Evolutionary conservation across 2,797 vertebrate species (phyloP).

Genomic region (Sebastolobus altivelis): DNA sequence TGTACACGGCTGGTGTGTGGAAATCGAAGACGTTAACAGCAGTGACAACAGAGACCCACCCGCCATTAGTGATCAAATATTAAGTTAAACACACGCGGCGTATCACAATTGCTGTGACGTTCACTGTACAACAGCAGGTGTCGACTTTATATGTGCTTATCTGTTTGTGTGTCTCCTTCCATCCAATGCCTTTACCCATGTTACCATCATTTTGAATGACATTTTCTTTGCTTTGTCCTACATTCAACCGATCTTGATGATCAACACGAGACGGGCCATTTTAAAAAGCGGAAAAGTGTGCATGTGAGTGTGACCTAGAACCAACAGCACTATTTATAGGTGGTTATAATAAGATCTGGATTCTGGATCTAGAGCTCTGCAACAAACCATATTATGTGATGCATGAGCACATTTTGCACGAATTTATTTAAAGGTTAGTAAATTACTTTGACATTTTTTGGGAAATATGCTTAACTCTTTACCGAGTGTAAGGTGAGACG

Average conservation of each 20-base stretch:
- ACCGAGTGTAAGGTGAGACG: background rate
- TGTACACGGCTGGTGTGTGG: background rate
- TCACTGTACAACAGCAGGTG: background rate
- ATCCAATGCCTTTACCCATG: background rate
- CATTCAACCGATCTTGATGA: slow-evolving; percentile 57
- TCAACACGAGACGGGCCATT: slow-evolving; percentile 56
- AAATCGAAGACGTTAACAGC: background rate
- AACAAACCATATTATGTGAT: slow-evolving; percentile 29
- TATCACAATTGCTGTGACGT: background rate
- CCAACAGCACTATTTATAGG: slow-evolving; percentile 83
- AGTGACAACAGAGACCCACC: background rate
- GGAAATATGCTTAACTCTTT: background rate
- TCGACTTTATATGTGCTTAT: background rate
- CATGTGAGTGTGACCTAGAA: slow-evolving; percentile 84
- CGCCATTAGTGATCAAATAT: background rate
- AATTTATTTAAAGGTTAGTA: background rate
- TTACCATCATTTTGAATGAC: background rate
- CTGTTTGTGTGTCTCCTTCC: background rate
- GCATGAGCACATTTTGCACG: background rate
- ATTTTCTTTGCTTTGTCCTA: slow-evolving; percentile 62
- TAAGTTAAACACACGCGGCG: background rate
- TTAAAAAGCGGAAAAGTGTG: slow-evolving; percentile 61
- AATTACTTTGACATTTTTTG: background rate
- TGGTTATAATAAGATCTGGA: slow-evolving; percentile 72
- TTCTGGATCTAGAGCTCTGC: slow-evolving; percentile 72